These are phyloP conservation scores for Siderastrea radians DNA, from an alignment of 92 coral and sea anemone species.

Conservation along the genomic window DNA sequence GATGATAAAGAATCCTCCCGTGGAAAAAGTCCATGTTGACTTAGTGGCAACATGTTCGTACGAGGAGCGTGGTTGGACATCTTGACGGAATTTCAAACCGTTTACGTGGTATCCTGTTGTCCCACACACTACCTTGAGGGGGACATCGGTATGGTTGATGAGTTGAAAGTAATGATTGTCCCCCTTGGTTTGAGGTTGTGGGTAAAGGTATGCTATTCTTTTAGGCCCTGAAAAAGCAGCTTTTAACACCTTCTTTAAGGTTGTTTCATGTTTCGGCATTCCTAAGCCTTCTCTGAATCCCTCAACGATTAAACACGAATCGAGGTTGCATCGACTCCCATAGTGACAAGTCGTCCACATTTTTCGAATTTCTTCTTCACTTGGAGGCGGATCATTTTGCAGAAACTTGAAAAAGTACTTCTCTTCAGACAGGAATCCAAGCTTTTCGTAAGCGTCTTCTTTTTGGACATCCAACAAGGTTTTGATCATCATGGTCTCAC, in stretches of 20 bases:
- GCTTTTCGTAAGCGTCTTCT: conserved; percentile 22
- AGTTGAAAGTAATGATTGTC: conserved; percentile 44
- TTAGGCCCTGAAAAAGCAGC: not conserved
- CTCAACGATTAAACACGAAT: conserved; percentile 1
- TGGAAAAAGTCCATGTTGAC: conserved; percentile 27
- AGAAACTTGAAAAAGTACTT: not conserved
- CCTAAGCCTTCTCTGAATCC: conserved; percentile 30
- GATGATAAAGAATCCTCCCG: conserved; percentile 43
- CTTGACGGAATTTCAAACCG: conserved; percentile 23
- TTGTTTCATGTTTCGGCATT: conserved; percentile 17
- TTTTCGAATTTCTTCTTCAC: not conserved
- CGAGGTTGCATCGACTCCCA: conserved; percentile 3
- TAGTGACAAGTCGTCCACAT: not conserved
- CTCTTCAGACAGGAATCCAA: conserved; percentile 38
- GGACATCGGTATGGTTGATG: conserved; percentile 28
- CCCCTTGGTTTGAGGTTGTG: conserved; percentile 23
- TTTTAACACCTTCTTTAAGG: not conserved
- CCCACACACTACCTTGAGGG: conserved; percentile 36
- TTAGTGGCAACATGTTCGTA: conserved; percentile 46
- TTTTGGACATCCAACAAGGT: not conserved
- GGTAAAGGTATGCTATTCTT: conserved; percentile 12
- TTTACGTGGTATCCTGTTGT: conserved; percentile 20
- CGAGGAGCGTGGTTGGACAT: conserved; percentile 2
- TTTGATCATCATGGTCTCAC: conserved; percentile 30
- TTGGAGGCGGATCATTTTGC: not conserved